Evolutionary conservation across 2,888 invertebrate genomes (phyloP).

Genomic region (Temnothorax unifasciatus): DNA sequence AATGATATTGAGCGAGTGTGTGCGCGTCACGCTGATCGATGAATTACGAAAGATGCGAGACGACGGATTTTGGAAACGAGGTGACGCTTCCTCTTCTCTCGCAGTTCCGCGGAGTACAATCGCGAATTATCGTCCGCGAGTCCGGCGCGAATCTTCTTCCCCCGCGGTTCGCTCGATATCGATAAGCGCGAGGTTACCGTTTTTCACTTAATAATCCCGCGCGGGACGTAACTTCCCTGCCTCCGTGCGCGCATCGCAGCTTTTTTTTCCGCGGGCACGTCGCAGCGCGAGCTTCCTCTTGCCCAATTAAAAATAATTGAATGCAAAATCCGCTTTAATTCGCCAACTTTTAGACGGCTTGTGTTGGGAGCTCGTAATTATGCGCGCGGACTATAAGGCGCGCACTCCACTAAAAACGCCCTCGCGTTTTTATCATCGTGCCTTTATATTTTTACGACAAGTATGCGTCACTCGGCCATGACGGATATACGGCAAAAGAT

Average conservation of each 20-base stretch:
- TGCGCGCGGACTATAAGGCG: constrained; percentile 44
- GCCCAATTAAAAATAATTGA: constrained; percentile 63
- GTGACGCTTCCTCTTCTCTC: not conserved
- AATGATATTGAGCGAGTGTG: not conserved
- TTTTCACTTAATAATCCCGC: constrained; percentile 5
- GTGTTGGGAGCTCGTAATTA: constrained; percentile 60
- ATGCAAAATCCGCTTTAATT: constrained; percentile 57
- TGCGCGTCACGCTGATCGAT: not conserved
- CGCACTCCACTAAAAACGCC: constrained; percentile 40
- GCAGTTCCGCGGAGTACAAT: not conserved
- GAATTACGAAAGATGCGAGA: not conserved
- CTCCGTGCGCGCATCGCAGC: constrained; percentile 21
- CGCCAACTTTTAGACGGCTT: constrained; percentile 59
- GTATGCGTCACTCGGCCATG: constrained; percentile 42
- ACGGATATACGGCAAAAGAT: constrained; percentile 46
- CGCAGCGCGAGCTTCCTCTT: constrained; percentile 1
- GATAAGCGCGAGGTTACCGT: constrained; percentile 6
- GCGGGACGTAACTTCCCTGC: not conserved
- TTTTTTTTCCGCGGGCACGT: constrained; percentile 14
- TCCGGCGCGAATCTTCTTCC: not conserved
- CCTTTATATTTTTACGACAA: constrained; percentile 62
- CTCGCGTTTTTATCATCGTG: constrained; percentile 48
- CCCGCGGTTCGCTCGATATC: not conserved
- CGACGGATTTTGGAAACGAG: not conserved
- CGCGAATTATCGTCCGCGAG: not conserved